A percentile compares a stretch with the other conserved stretches of the same genome.
Evolutionary conservation across 2,888 invertebrate species (phyloP).

Genomic region (Parnassius apollo): DNA sequence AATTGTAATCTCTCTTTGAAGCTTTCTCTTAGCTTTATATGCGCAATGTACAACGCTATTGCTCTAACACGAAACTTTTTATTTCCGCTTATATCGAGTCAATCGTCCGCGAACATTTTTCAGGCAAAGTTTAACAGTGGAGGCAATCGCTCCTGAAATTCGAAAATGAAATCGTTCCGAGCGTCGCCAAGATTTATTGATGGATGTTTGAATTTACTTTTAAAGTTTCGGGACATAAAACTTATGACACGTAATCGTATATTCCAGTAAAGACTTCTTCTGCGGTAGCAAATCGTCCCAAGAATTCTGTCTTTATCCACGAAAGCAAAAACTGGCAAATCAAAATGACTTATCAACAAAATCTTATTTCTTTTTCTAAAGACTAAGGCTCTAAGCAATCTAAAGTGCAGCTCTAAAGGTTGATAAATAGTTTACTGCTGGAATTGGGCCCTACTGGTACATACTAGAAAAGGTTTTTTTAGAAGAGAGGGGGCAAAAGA

Average conservation of each 20-base stretch:
- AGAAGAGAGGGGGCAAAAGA: no score
- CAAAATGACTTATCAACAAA: conserved; percentile 38
- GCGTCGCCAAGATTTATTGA: conserved; percentile 81
- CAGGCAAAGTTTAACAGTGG: conserved; percentile 81
- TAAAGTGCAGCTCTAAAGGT: no score
- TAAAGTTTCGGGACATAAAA: conserved; percentile 78
- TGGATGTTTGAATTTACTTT: conserved; percentile 80
- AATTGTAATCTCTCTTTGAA: conserved; percentile 65
- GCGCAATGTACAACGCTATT: conserved; percentile 73
- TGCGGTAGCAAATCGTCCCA: conserved; percentile 45
- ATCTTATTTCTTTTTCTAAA: conserved; percentile 22
- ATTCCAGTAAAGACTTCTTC: conserved; percentile 63
- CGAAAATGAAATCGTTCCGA: conserved; percentile 81
- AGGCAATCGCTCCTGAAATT: conserved; percentile 81
- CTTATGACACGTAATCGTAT: conserved; percentile 81
- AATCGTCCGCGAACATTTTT: conserved; percentile 81
- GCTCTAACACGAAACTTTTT: conserved; percentile 80
- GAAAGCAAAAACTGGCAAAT: conserved; percentile 24
- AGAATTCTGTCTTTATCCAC: conserved; percentile 53
- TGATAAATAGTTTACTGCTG: no score
- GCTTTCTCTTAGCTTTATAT: conserved; percentile 70
- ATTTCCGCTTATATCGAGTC: conserved; percentile 81
- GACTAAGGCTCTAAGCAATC: no score
- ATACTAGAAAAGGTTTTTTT: no score
- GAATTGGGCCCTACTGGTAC: no score